phyloP scores from a whole-genome alignment of 2,797 vertebrate species.

The Emydoidea blandingii region DNA sequence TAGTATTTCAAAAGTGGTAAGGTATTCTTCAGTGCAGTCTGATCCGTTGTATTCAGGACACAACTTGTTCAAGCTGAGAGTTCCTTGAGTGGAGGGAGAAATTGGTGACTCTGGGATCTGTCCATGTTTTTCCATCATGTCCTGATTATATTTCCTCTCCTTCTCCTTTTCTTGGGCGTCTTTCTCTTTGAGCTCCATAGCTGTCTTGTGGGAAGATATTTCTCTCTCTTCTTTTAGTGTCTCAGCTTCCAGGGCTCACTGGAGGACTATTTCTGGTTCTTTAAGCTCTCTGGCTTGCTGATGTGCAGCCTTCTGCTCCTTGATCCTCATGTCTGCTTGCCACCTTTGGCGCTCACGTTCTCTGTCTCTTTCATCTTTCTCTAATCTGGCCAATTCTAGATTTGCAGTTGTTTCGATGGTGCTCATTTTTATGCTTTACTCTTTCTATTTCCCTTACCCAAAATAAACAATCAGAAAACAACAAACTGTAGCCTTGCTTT shows the following conservation, averaged over 20 bases:
- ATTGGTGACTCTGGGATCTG: background rate
- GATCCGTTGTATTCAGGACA: background rate
- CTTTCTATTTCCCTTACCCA: background rate
- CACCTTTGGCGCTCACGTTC: background rate
- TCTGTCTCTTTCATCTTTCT: background rate
- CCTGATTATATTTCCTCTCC: background rate
- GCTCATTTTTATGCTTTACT: background rate
- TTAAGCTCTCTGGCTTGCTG: background rate
- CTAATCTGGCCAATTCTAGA: background rate
- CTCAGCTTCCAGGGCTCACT: background rate
- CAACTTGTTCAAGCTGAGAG: background rate
- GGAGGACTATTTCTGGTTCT: background rate
- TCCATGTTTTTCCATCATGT: background rate
- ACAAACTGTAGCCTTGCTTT: background rate
- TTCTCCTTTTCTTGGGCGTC: background rate
- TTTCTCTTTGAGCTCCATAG: background rate
- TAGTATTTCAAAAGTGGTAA: background rate
- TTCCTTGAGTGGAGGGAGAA: background rate
- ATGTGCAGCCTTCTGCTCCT: background rate
- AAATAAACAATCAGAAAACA: background rate
- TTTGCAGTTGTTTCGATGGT: background rate
- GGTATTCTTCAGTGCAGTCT: background rate
- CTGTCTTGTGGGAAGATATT: background rate
- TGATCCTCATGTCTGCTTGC: background rate
- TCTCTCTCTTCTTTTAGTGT: background rate